A percentile compares a stretch with the other conserved stretches of the same genome.
Evolutionary conservation across 2,888 invertebrate species (phyloP).

Genomic region (Drosophila lacicola): DNA sequence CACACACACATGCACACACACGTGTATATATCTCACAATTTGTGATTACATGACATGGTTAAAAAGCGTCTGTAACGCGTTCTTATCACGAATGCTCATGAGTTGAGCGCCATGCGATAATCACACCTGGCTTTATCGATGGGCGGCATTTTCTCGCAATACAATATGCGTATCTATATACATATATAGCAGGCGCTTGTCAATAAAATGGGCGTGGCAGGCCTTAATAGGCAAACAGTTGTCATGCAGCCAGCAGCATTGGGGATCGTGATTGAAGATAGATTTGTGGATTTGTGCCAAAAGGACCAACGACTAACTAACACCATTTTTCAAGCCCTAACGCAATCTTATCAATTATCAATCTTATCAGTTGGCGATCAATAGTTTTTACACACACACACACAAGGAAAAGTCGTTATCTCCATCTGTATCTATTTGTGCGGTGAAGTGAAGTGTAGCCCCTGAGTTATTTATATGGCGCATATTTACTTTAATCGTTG

Average conservation of each 20-base stretch:
- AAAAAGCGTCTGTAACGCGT: constrained; percentile 22
- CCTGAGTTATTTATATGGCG: constrained; percentile 3
- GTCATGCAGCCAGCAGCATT: constrained; percentile 3
- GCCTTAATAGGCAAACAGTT: not conserved
- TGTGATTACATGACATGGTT: constrained; percentile 29
- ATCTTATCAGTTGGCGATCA: constrained; percentile 47
- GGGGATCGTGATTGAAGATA: not conserved
- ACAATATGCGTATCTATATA: too few species aligned
- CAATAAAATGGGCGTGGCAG: too few species aligned
- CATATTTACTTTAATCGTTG: constrained; percentile 7
- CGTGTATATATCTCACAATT: constrained; percentile 4
- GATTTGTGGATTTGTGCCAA: constrained; percentile 17
- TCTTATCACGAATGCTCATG: constrained; percentile 31
- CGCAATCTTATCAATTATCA: constrained; percentile 63
- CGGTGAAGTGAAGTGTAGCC: constrained; percentile 23
- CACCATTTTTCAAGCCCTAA: constrained; percentile 7
- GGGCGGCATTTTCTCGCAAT: not conserved
- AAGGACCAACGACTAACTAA: constrained; percentile 7
- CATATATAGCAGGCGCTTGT: too few species aligned
- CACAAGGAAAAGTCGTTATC: constrained; percentile 36
- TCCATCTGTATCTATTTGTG: constrained; percentile 16
- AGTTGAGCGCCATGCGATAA: constrained; percentile 13
- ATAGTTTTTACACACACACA: constrained; percentile 18
- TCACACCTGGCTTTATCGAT: constrained; percentile 29
- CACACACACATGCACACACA: constrained; percentile 1